These are phyloP conservation scores for Pogonus chalceus DNA, from an alignment of 1,140 invertebrate genomes.

Conservation along the genomic window DNA sequence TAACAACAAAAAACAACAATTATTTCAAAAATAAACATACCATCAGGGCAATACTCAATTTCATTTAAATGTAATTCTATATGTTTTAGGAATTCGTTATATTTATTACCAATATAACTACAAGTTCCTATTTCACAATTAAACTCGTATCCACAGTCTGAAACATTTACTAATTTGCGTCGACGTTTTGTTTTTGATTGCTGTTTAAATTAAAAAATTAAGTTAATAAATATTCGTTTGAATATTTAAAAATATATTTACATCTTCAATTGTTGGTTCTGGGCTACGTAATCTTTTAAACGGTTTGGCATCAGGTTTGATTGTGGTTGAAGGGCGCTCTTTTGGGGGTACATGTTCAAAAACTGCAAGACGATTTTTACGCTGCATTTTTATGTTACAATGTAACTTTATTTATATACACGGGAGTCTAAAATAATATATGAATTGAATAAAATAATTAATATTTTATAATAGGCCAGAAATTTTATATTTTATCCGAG, in stretches of 20 bases:
- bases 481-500: too few relatives aligned
- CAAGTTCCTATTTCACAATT: conserved; percentile 25
- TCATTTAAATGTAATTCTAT: conserved; percentile 20
- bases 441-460: too few relatives aligned
- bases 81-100: conserved; percentile 24
- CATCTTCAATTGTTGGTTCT: not conserved
- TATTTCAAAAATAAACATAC: conserved; percentile 18
- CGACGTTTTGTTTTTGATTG: conserved; percentile 8
- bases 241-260: not conserved
- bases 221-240: not conserved
- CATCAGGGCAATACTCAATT: not conserved
- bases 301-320: conserved; percentile 1
- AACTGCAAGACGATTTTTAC: conserved; percentile 24
- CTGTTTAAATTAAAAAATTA: not conserved
- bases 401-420: too few relatives aligned
- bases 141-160: conserved; percentile 21
- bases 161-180: conserved; percentile 12
- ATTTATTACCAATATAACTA: conserved; percentile 17
- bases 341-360: conserved; percentile 25
- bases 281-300: conserved; percentile 1
- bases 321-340: not conserved
- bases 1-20: too few relatives aligned
- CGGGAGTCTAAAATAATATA: too few relatives aligned
- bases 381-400: conserved; percentile 16
- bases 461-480: too few relatives aligned